Base-by-base conservation (phyloP, 2,888 invertebrate species). In the Exephanes ischioxanthus region DNA sequence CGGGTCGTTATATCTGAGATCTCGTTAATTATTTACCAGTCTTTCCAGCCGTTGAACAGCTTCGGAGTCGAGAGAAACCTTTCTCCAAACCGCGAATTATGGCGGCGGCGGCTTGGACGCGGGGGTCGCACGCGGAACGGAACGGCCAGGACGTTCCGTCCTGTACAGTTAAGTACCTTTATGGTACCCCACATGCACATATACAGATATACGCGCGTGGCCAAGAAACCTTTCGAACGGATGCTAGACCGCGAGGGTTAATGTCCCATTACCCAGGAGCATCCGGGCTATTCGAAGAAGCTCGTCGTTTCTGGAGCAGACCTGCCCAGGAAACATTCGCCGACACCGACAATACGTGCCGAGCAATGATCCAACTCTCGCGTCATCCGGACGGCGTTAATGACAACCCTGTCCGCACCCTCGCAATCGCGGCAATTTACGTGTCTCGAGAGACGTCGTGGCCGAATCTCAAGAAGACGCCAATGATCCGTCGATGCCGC, bases 21-120 rank as follows among this genome's bases (percentile, higher is more conserved):
- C 86, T 86, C 82, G 82, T 87, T 89, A 88, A 89, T 88, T 87
- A 88, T 87, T 87, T 37, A 72, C 71, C 83, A 61, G 72, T 6
- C 53, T 22, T 61, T 73, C 80, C 77, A 77, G 79, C 75, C 78
- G 67, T 55, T 83, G 78, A 83, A 71, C 63, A 26, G 76, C 70
- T 45, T 51, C 41, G 71, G 63, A 70, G 45, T 16, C 51, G 78
- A 76, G 80, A 80, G 45, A 80, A 73, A 76, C 77, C 53, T 37
- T 45, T 68, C 45, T 66, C 58, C 14, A 5, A 77, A 51, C 33
- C 63, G 22, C 30, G 71, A 78, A 68, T 33, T 68, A 61, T 58
- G 33, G 14, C 33, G 48, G 76, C 72, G 14, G 26, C 14, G 4
- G 26, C 58, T 58, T 1, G 11, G 58, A 11, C 58, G 7, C 58